phyloP scores from a whole-genome alignment of 2,888 invertebrate species.

The Epirrhoe tristata region DNA sequence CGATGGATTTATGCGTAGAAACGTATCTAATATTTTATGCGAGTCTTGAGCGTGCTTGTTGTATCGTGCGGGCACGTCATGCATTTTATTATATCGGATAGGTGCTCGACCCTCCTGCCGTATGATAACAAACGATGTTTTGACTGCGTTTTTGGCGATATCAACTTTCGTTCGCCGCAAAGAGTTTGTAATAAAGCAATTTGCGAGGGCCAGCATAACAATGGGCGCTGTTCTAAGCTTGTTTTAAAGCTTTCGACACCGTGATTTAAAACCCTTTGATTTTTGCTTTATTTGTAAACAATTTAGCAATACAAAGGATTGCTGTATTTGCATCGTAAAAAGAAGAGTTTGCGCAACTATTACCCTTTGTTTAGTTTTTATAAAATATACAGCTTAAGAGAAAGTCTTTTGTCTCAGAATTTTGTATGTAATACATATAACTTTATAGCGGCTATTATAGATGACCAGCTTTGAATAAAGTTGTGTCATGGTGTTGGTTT shows the following conservation, averaged over 20 bases:
- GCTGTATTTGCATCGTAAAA: conserved; percentile 66
- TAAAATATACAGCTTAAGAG: conserved; percentile 59
- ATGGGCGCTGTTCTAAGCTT: conserved; percentile 79
- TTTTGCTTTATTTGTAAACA: conserved; percentile 83
- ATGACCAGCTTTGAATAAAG: conserved; percentile 6
- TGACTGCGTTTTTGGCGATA: conserved; percentile 80
- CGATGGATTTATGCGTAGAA: conserved; percentile 53
- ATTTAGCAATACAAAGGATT: conserved; percentile 74
- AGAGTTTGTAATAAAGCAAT: conserved; percentile 82
- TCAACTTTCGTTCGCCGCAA: conserved; percentile 74
- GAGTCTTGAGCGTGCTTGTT: conserved; percentile 41
- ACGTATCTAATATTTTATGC: conserved; percentile 45
- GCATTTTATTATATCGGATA: conserved; percentile 46
- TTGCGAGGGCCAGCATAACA: conserved; percentile 82
- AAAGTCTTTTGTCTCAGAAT: conserved; percentile 61
- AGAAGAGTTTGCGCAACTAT: conserved; percentile 79
- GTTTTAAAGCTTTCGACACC: conserved; percentile 83
- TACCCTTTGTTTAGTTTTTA: conserved; percentile 68
- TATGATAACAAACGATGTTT: conserved; percentile 78
- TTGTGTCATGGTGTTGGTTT: background rate
- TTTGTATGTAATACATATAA: conserved; percentile 13
- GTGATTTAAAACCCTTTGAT: conserved; percentile 85
- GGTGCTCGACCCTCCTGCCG: conserved; percentile 42
- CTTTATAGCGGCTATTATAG: conserved; percentile 1
- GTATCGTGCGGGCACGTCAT: conserved; percentile 36